Evolutionary conservation across 2,113 vertebrate species (phyloP).

Genomic region (Reinhardtius hippoglossoides): DNA sequence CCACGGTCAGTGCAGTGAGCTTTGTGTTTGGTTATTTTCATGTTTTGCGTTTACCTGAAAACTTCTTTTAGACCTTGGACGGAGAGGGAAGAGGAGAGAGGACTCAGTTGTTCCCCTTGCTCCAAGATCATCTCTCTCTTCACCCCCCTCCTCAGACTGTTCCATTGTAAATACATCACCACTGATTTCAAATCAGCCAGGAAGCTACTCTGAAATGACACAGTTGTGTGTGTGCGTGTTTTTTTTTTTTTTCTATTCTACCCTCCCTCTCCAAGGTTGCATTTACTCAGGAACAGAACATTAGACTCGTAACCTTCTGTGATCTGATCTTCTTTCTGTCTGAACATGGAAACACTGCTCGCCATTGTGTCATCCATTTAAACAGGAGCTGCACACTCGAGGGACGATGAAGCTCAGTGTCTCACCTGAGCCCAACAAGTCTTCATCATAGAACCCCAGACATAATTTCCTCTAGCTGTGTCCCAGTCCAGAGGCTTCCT

Average conservation of each 20-base stretch:
- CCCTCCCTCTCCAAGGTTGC: conserved; percentile 39
- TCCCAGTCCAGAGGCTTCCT: conserved; percentile 26
- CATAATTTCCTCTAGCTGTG: neutral
- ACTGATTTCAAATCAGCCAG: conserved; percentile 66
- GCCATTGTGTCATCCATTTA: conserved; percentile 2
- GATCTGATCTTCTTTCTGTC: conserved; percentile 24
- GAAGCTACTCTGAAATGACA: conserved; percentile 48
- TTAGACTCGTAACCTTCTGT: conserved; percentile 39
- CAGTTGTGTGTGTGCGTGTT: conserved; percentile 12
- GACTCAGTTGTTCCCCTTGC: conserved; percentile 16
- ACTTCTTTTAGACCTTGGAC: conserved; percentile 54
- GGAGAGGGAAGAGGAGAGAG: conserved; percentile 12
- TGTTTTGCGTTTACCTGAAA: conserved; percentile 59
- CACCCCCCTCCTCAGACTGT: conserved; percentile 26
- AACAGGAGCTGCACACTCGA: neutral
- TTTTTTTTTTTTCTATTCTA: conserved; percentile 25
- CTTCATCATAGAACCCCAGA: conserved; percentile 1
- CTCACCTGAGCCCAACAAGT: conserved; percentile 23
- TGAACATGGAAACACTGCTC: conserved; percentile 19
- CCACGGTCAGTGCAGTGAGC: conserved; percentile 41
- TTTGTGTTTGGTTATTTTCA: conserved; percentile 46
- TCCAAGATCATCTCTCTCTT: conserved; percentile 34
- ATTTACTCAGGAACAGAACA: conserved; percentile 67
- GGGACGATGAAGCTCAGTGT: conserved; percentile 10
- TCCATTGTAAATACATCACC: conserved; percentile 53